Base-by-base conservation (phyloP, 2,113 vertebrate species). In the Phaethon lepturus region DNA sequence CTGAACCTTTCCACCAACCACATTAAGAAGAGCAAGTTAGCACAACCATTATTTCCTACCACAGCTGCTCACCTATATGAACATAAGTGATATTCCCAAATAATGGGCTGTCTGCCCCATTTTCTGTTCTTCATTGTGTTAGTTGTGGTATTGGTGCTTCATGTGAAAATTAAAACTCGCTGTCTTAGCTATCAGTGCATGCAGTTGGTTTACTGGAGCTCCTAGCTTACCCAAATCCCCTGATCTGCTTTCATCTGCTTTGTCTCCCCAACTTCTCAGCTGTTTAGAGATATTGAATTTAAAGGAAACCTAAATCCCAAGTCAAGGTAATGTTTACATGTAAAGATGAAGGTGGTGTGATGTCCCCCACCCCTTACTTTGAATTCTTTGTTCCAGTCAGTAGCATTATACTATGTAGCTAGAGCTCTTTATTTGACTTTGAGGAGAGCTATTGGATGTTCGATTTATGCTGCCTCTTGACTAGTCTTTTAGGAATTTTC, bases 401-500 rank as follows among this genome's bases (percentile, higher is more conserved):
- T 78, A 72, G 49, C 69, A 73, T 91, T 56, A 29, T 73, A n/a
- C 66, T 82, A 9, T 49, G 26, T 45, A 79, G 45, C 40, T 56
- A 62, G 42, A 15, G 28, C 38, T 76, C 62, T 86, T 91, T 79
- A 86, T 86, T 49, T 92, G 72, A 62, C 78, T 95, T 96, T 90
- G 45, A 88, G 82, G 75, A 95, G 92, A 91, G 78, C 92, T 67
- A 29, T 50, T 80, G 55, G 29, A 86, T 91, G 60, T 86, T 93
- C 72, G 63, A 3, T 93, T 86, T 91, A 52, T 95, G 63, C 82
- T 92, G 86, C 79, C 56, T 95, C 64, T 86, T 92, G 53, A 92
- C 87, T 84, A 84, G 72, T 84, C 80, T 96, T 96, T 93, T 85
- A 97, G 86, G 79, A 90, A 88, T 83, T 95, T 80, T 86, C 63